Conservation (phyloP, 1,140 invertebrate species). For the Amyelois transitella region DNA sequence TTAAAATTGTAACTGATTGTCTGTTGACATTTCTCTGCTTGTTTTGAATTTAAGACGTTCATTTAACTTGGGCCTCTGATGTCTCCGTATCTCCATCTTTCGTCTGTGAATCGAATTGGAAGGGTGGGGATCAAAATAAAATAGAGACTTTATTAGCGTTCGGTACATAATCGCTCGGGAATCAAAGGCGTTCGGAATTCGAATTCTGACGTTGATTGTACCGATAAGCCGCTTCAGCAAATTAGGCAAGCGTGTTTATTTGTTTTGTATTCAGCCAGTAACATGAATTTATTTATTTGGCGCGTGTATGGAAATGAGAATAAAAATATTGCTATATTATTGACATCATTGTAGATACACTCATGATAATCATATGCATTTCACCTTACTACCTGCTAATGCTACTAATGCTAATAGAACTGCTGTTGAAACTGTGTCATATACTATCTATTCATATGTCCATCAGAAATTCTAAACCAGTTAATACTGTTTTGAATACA, state of each 20-base stretch:
- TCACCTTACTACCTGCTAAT: too few species aligned
- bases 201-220: slow-evolving; percentile 45
- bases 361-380: neutral
- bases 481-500: too few species aligned
- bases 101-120: slow-evolving; percentile 5
- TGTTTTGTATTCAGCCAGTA: slow-evolving; percentile 24
- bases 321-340: slow-evolving; percentile 19
- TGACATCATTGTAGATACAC: slow-evolving; percentile 4
- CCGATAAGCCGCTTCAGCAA: slow-evolving; percentile 51
- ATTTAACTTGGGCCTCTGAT: slow-evolving; percentile 41
- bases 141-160: slow-evolving; percentile 49
- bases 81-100: slow-evolving; percentile 13
- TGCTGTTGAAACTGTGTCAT: too few species aligned
- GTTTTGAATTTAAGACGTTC: slow-evolving; percentile 59
- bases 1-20: slow-evolving; percentile 68
- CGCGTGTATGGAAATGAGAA: neutral
- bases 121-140: slow-evolving; percentile 36
- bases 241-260: slow-evolving; percentile 48
- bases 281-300: slow-evolving; percentile 17
- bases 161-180: slow-evolving; percentile 54
- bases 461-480: too few species aligned
- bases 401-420: too few species aligned
- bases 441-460: too few species aligned
- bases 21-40: slow-evolving; percentile 65
- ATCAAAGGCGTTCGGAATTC: slow-evolving; percentile 54